Evolutionary conservation across 2,888 invertebrate species (phyloP).

Genomic region (Drosophila paranaensis): DNA sequence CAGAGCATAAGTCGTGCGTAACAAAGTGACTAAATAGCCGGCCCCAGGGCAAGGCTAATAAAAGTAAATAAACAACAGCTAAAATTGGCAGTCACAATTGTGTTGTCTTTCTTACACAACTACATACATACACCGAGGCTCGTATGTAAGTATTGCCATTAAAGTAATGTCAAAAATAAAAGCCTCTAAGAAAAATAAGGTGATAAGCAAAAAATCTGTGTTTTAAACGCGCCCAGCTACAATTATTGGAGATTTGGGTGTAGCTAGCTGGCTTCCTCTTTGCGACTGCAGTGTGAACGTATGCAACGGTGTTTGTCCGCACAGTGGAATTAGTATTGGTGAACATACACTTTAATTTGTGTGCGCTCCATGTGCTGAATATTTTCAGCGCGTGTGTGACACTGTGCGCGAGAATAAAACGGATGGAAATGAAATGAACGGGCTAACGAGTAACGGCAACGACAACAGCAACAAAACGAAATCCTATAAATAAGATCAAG

Average conservation of each 20-base stretch:
- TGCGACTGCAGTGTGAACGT: constrained; percentile 22
- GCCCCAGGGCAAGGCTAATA: constrained; percentile 28
- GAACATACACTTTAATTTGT: constrained; percentile 9
- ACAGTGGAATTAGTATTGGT: constrained; percentile 43
- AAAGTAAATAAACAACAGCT: constrained; percentile 56
- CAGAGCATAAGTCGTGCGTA: constrained; percentile 41
- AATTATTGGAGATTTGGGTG: constrained; percentile 63
- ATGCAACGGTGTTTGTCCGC: constrained; percentile 46
- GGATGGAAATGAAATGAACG: constrained; percentile 62
- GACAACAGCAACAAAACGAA: constrained; percentile 41
- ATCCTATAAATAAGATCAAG: constrained; percentile 67
- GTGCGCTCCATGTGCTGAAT: background rate
- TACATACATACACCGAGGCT: constrained; percentile 8
- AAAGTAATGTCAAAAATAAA: constrained; percentile 36
- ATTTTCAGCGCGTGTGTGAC: background rate
- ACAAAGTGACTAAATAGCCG: constrained; percentile 47
- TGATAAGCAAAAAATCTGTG: background rate
- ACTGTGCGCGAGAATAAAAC: constrained; percentile 61
- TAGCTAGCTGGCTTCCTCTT: constrained; percentile 46
- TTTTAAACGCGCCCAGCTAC: constrained; percentile 31
- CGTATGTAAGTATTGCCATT: constrained; percentile 51
- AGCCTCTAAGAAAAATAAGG: background rate
- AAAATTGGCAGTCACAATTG: constrained; percentile 23
- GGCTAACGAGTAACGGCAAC: constrained; percentile 35
- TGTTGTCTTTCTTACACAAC: constrained; percentile 28